These are phyloP conservation scores for Subacronicta megacephala DNA, from an alignment of 2,888 invertebrate species.

Conservation along the genomic window DNA sequence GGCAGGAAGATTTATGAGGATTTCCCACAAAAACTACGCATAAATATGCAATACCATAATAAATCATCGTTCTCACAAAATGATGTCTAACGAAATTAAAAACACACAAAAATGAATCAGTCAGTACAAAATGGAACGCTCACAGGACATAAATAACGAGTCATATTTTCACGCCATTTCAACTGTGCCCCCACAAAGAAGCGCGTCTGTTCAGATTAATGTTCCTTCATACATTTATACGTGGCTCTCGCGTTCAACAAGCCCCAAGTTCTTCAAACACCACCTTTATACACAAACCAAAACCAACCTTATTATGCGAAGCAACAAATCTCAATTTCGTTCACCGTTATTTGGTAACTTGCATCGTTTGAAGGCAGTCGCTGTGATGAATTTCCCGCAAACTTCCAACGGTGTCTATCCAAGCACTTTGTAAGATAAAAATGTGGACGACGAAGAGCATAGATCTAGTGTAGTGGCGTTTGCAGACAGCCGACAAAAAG, in stretches of 20 bases:
- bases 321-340: conserved; percentile 31
- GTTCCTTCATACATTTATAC: conserved; percentile 87
- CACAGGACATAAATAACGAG: conserved; percentile 83
- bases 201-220: conserved; percentile 88
- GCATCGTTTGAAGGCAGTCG: conserved; percentile 47
- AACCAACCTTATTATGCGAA: conserved; percentile 29
- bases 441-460: conserved; percentile 83
- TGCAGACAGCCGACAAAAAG: conserved; percentile 79
- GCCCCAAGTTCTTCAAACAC: conserved; percentile 63
- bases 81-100: conserved; percentile 8
- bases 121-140: conserved; percentile 54
- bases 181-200: conserved; percentile 85
- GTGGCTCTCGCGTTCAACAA: conserved; percentile 75
- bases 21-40: no score
- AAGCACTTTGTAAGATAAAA: conserved; percentile 89
- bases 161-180: conserved; percentile 89
- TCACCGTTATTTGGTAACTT: conserved; percentile 34
- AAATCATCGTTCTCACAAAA: background rate
- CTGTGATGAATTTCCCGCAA: conserved; percentile 85
- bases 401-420: conserved; percentile 87
- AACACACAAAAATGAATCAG: conserved; percentile 33
- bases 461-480: conserved; percentile 83
- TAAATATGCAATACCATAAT: no score
- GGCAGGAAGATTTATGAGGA: no score
- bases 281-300: conserved; percentile 54